Percentiles rank a stretch among this genome's conserved stretches.
Evolutionary conservation across 2,888 invertebrate species (phyloP).

Genomic region (Tetragonisca angustula): DNA sequence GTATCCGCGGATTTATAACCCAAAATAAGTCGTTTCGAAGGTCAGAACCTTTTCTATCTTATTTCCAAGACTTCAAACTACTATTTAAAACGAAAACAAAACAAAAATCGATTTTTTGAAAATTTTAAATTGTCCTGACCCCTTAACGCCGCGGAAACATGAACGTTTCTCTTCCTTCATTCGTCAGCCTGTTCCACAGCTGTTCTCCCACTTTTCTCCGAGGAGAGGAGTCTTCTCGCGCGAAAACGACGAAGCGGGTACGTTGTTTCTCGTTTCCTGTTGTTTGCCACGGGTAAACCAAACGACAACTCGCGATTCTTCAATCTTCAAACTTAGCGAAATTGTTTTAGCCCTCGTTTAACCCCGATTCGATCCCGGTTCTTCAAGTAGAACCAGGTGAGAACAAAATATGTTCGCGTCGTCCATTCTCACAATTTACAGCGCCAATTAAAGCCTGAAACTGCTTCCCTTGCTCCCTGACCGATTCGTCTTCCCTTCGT

Average conservation of each 20-base stretch:
- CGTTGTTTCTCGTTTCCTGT: too few relatives aligned
- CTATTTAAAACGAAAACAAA: too few relatives aligned
- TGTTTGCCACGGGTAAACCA: too few relatives aligned
- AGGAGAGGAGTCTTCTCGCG: too few relatives aligned
- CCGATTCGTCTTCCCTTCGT: background rate
- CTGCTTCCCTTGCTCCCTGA: background rate
- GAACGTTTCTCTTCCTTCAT: background rate
- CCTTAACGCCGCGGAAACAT: constrained; percentile 29
- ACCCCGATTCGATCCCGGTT: background rate
- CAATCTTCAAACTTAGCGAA: background rate
- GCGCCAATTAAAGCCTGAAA: constrained; percentile 9
- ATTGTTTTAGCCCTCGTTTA: background rate
- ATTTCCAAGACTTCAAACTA: too few relatives aligned
- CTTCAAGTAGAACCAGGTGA: background rate
- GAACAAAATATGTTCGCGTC: background rate
- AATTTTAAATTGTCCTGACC: too few relatives aligned
- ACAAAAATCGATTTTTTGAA: too few relatives aligned
- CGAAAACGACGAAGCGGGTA: too few relatives aligned
- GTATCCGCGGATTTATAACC: too few relatives aligned
- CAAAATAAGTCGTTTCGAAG: too few relatives aligned
- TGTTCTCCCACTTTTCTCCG: too few relatives aligned
- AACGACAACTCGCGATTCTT: background rate
- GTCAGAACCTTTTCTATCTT: too few relatives aligned
- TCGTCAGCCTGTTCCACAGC: background rate
- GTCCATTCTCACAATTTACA: background rate